Evolutionary conservation across 2,113 vertebrate species (phyloP).

Genomic region (Passer domesticus): DNA sequence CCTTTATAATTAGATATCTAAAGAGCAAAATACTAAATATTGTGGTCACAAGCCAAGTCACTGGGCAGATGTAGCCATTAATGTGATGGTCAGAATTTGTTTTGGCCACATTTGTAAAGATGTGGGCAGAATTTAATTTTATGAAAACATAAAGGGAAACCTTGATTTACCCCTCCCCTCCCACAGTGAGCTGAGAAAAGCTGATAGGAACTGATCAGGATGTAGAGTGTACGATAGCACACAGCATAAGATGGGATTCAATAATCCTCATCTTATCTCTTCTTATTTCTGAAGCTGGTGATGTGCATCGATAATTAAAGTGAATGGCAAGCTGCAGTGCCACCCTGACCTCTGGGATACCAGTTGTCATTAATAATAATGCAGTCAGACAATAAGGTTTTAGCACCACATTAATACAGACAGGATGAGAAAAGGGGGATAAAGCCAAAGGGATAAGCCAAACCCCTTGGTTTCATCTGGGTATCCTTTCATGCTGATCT

Average conservation of each 20-base stretch:
- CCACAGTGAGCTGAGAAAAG: background rate
- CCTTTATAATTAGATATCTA: background rate
- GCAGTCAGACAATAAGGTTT: slow-evolving; percentile 36
- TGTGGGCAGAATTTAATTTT: background rate
- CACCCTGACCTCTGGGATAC: slow-evolving; percentile 34
- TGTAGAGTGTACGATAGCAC: background rate
- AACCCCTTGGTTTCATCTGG: background rate
- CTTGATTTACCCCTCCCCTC: background rate
- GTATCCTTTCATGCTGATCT: slow-evolving; percentile 18
- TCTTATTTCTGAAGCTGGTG: slow-evolving; percentile 33
- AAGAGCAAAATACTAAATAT: background rate
- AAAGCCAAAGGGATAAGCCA: slow-evolving; percentile 50
- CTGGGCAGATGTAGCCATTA: background rate
- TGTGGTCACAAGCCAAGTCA: background rate
- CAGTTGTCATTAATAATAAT: slow-evolving; percentile 38
- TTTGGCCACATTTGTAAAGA: background rate
- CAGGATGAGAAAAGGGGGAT: background rate
- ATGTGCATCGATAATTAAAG: slow-evolving; percentile 46
- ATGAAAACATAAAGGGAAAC: background rate
- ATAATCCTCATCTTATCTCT: slow-evolving; percentile 50
- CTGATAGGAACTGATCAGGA: background rate
- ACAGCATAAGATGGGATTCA: slow-evolving; percentile 4
- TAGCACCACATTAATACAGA: slow-evolving; percentile 26
- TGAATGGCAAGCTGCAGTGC: slow-evolving; percentile 11
- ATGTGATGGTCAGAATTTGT: background rate